Percentiles rank a stretch among this genome's conserved stretches.
These are phyloP conservation scores for Hippocampus comes DNA, from an alignment of 2,113 vertebrate genomes.

Conservation along the genomic window DNA sequence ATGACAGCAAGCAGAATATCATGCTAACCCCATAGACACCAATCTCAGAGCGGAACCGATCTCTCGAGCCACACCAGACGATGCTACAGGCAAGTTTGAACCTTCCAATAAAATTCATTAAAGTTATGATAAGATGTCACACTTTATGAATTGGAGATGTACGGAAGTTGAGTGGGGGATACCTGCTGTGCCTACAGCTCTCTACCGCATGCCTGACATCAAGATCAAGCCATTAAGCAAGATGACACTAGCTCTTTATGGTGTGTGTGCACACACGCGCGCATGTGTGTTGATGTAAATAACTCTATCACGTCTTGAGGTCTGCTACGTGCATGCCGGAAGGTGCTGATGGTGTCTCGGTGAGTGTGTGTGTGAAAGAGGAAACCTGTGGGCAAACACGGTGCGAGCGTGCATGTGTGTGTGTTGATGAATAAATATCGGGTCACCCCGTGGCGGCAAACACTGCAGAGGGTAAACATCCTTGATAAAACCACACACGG, in stretches of 20 bases:
- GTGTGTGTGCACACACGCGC: background rate
- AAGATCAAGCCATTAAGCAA: constrained; percentile 31
- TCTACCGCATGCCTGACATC: constrained; percentile 4
- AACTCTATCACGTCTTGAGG: constrained; percentile 33
- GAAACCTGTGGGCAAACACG: constrained; percentile 8
- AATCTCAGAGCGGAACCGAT: too few species aligned
- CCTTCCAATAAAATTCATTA: too few species aligned
- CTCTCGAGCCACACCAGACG: too few species aligned
- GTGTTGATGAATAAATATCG: constrained; percentile 5
- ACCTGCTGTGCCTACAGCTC: background rate
- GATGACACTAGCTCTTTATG: constrained; percentile 9
- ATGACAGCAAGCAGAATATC: too few species aligned
- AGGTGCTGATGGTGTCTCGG: constrained; percentile 26
- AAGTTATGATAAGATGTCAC: too few species aligned
- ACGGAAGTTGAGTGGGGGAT: too few species aligned
- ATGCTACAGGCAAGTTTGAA: too few species aligned
- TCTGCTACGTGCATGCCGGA: constrained; percentile 36
- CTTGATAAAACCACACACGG: constrained; percentile 34
- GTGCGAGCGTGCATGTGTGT: constrained; percentile 7
- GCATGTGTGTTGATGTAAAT: constrained; percentile 41
- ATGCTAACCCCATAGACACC: too few species aligned
- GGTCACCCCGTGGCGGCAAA: constrained; percentile 20
- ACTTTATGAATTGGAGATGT: background rate
- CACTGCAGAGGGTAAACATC: constrained; percentile 29
- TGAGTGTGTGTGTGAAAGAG: constrained; percentile 5